A percentile compares a stretch with the other conserved stretches of the same genome.
Conservation (phyloP, 1,140 invertebrate species). For the Drosophila mojavensis region DNA sequence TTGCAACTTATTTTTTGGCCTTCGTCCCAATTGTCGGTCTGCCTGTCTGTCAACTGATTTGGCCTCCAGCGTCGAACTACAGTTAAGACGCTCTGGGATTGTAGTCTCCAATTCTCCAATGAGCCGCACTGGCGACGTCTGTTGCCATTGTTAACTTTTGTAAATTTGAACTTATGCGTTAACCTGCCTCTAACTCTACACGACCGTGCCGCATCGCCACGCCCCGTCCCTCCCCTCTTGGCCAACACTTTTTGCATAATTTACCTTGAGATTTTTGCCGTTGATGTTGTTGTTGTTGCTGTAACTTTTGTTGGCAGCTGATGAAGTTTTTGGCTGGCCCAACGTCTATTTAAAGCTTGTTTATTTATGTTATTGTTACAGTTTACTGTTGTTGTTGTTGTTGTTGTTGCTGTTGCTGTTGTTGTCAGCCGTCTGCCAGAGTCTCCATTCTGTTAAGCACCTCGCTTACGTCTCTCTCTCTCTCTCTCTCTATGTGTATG, state of each 20-base stretch:
- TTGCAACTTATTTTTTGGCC: background rate
- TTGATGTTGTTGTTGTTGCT: background rate
- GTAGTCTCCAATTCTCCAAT: slow-evolving; percentile 1
- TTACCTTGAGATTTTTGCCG: slow-evolving; percentile 39
- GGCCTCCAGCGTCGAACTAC: background rate
- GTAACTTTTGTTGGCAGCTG: slow-evolving; percentile 63
- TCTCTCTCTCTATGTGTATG: background rate
- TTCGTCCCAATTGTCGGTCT: background rate
- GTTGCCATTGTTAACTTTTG: slow-evolving; percentile 25
- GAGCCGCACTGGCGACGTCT: slow-evolving; percentile 15
- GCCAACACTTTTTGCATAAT: slow-evolving; percentile 11
- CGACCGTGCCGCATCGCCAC: too few relatives aligned
- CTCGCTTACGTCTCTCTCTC: too few relatives aligned
- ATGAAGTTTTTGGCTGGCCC: slow-evolving; percentile 56
- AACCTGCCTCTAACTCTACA: background rate
- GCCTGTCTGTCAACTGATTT: background rate
- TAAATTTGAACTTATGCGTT: slow-evolving; percentile 32
- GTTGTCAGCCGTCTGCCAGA: slow-evolving; percentile 4
- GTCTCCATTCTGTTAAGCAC: slow-evolving; percentile 6
- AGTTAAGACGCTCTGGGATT: slow-evolving; percentile 1
- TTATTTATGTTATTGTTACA: slow-evolving; percentile 60
- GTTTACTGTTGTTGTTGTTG: slow-evolving; percentile 29
- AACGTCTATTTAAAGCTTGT: slow-evolving; percentile 59
- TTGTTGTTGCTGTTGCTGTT: slow-evolving; percentile 21
- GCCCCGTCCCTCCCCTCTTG: background rate